Percentiles rank a stretch among this genome's conserved stretches.
phyloP scores from a whole-genome alignment of 2,797 vertebrate genomes.

The Siniperca obscura region DNA sequence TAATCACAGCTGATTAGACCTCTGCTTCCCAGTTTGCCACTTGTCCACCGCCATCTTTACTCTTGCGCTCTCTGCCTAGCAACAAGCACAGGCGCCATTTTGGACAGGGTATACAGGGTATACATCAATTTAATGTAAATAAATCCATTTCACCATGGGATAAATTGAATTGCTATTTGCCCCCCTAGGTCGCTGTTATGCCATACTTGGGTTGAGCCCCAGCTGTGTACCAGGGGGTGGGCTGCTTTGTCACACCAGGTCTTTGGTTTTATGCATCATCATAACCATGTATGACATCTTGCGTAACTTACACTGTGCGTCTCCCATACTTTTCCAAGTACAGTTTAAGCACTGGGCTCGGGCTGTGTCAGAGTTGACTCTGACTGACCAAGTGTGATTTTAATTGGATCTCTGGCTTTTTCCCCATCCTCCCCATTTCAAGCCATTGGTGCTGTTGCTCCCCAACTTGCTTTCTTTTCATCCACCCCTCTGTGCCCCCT shows the following conservation, averaged over 20 bases:
- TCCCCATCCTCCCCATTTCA: constrained; percentile 76
- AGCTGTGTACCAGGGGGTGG: constrained; percentile 70
- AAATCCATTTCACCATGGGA: constrained; percentile 68
- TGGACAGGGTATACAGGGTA: constrained; percentile 58
- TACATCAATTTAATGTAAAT: constrained; percentile 76
- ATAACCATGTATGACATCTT: constrained; percentile 77
- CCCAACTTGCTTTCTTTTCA: constrained; percentile 80
- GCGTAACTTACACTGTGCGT: constrained; percentile 65
- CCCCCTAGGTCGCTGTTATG: constrained; percentile 61
- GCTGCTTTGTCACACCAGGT: constrained; percentile 71
- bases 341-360: constrained; percentile 14
- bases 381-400: constrained; percentile 79
- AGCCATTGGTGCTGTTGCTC: constrained; percentile 73
- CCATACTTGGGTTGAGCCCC: constrained; percentile 63
- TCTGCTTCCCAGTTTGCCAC: constrained; percentile 77
- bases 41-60: constrained; percentile 79
- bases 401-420: constrained; percentile 81
- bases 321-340: constrained; percentile 52
- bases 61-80: constrained; percentile 83
- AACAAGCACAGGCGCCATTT: constrained; percentile 82
- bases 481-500: constrained; percentile 63
- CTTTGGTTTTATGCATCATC: constrained; percentile 76
- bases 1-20: constrained; percentile 79
- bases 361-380: constrained; percentile 67
- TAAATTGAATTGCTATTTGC: constrained; percentile 52